Base-by-base conservation (phyloP, 2,888 invertebrate genomes). In the Hetaerina titia region DNA sequence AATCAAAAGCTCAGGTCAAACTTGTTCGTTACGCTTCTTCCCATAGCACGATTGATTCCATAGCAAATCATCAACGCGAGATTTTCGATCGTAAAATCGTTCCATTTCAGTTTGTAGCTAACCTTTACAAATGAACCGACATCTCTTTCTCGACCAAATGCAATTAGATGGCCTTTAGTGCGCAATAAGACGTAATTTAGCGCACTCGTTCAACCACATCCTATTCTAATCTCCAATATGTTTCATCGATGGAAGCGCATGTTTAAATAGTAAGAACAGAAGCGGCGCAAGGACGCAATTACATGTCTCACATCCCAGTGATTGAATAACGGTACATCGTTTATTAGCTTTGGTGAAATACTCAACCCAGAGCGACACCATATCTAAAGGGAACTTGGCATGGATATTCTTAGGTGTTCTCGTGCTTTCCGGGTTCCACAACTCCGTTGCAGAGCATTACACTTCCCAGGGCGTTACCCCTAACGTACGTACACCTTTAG, bases 261-360 rank as follows among this genome's bases (percentile, higher is more conserved):
- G 31, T 13, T 81, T 15, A 31, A 81, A 15, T 11, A 11, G 31
- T 6, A 15, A 1, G 15, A 22, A 81, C 11, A 25, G 31, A 81
- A 31, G 31, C 31, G 81, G 81, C 81, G 81, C 81, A 81, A 31
- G 69, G 81, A 31, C 81, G 81, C 31, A 31, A 81, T 81, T 31
- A 81, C 31, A 31, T 31, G 31, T 31, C 31, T 31, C 81, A 31
- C 25, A 81, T 81, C 31, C 81, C 25, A 81, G 13, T 31, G 31
- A 81, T 81, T 81, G 81, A 81, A 81, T 81, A 81, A 81, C 31
- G 81, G 81, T 81, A 13, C 81, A 31, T 81, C 81, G 31, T 81
- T 81, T 81, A 81, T 0, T 81, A 13, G 81, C 13, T 11, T 31
- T 13, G 9, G 81, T 81, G 81, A 81, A 31, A 81, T 81, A 31